Conservation (phyloP, 2,113 vertebrate species). For the Sylvia atricapilla region DNA sequence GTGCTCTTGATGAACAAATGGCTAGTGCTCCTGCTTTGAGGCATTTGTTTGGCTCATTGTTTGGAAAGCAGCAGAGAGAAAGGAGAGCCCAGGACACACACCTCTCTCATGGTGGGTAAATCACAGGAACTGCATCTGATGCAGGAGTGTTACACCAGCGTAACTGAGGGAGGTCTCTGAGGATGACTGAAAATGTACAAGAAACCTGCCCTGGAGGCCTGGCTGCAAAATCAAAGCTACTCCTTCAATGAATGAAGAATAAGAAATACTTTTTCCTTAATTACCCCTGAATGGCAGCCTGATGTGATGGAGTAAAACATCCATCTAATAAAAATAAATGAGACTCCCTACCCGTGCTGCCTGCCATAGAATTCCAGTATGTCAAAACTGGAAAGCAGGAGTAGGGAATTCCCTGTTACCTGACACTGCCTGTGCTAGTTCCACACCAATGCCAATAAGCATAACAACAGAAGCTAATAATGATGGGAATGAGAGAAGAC, state of each 20-base stretch:
- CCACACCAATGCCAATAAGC: neutral
- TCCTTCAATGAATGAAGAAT: neutral
- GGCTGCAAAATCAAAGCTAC: slow-evolving; percentile 22
- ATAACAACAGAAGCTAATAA: neutral
- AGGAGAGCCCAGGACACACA: neutral
- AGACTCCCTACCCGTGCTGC: neutral
- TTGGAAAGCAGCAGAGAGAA: neutral
- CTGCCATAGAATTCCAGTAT: neutral
- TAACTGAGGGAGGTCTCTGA: neutral
- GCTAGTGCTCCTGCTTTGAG: neutral
- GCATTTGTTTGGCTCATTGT: neutral
- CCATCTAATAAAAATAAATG: slow-evolving; percentile 37
- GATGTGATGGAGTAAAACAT: slow-evolving; percentile 17
- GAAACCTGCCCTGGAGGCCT: neutral
- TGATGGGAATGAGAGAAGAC: neutral
- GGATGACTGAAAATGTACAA: neutral
- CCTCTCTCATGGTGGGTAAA: neutral
- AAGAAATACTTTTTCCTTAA: slow-evolving; percentile 18
- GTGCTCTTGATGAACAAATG: neutral
- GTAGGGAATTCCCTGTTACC: neutral
- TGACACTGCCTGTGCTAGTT: neutral
- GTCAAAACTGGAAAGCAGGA: neutral
- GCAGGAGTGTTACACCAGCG: neutral
- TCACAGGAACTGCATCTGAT: neutral
- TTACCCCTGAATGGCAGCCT: slow-evolving; percentile 1